These are phyloP conservation scores for Hormaphis cornu DNA, from an alignment of 1,140 invertebrate species.

Conservation along the genomic window DNA sequence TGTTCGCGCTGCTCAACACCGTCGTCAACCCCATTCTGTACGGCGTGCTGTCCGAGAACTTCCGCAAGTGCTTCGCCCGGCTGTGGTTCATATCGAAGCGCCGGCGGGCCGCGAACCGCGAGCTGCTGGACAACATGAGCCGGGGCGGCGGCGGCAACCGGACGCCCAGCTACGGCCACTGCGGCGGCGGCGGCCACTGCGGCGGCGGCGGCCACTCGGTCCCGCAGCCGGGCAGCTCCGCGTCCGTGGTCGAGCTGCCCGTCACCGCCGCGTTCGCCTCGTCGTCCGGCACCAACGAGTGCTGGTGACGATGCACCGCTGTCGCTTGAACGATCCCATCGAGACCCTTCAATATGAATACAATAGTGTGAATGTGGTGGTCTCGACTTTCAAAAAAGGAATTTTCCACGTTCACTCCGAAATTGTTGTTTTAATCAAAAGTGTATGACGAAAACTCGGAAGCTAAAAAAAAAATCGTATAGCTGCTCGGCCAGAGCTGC, in stretches of 20 bases:
- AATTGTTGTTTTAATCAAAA: too few species aligned
- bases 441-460: too few species aligned
- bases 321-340: background rate
- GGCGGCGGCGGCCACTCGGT: slow-evolving; percentile 3
- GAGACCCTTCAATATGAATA: too few species aligned
- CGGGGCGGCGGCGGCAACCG: background rate
- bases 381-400: too few species aligned
- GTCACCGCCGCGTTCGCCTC: background rate
- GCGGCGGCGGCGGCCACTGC: background rate
- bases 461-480: too few species aligned
- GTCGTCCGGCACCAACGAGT: slow-evolving; percentile 4
- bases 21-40: slow-evolving; percentile 71
- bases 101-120: slow-evolving; percentile 17
- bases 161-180: background rate
- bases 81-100: slow-evolving; percentile 40
- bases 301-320: background rate
- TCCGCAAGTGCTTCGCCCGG: slow-evolving; percentile 50
- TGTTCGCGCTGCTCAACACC: slow-evolving; percentile 58
- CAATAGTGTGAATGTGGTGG: too few species aligned
- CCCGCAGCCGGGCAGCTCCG: background rate
- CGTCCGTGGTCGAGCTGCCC: slow-evolving; percentile 21
- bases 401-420: too few species aligned
- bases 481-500: too few species aligned
- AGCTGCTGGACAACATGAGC: slow-evolving; percentile 24
- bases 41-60: slow-evolving; percentile 66